phyloP scores from a whole-genome alignment of 2,797 vertebrate species.

The Diplodus sargus region DNA sequence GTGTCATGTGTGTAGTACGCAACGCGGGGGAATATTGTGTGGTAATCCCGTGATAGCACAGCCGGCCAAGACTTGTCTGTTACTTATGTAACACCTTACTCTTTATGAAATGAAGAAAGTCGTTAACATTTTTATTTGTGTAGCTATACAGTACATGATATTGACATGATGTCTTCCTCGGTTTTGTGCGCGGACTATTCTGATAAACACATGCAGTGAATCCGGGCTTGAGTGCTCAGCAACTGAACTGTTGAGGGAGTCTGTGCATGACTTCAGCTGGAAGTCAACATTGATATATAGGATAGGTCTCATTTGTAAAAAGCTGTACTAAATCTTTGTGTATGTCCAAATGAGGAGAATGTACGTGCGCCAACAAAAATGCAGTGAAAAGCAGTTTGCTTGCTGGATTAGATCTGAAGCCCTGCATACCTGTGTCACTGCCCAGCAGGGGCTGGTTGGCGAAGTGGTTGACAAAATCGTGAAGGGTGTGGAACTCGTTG shows the following conservation, averaged over 20 bases:
- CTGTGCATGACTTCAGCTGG: too few relatives aligned
- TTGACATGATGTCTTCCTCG: neutral
- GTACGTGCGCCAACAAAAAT: too few relatives aligned
- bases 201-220: neutral
- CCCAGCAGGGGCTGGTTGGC: constrained; percentile 97
- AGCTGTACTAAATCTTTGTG: too few relatives aligned
- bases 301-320: too few relatives aligned
- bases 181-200: neutral
- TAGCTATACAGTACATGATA: neutral
- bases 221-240: too few relatives aligned
- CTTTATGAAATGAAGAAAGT: neutral
- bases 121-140: neutral
- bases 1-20: neutral
- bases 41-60: neutral
- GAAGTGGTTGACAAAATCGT: constrained; percentile 93
- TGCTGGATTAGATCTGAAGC: neutral
- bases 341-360: too few relatives aligned
- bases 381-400: too few relatives aligned
- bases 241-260: too few relatives aligned
- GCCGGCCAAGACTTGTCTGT: neutral
- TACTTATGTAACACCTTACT: neutral
- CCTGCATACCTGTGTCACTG: constrained; percentile 91
- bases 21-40: neutral
- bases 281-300: too few relatives aligned
- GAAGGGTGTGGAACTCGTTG: constrained; percentile 89